These are phyloP conservation scores for Chelonia mydas DNA, from an alignment of 2,797 vertebrate species.

Conservation along the genomic window DNA sequence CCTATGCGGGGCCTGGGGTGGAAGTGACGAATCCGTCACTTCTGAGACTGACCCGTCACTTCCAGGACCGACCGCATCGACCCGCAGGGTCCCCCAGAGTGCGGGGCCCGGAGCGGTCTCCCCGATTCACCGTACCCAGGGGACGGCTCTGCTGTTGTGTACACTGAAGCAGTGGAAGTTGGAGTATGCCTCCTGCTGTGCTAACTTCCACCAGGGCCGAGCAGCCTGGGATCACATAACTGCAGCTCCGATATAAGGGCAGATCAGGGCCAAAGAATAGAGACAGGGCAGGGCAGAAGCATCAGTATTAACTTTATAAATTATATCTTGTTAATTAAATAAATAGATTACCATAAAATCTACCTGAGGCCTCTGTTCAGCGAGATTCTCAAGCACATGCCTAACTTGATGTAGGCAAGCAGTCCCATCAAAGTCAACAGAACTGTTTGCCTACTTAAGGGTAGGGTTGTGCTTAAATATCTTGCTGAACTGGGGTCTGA, in stretches of 20 bases:
- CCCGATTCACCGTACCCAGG: no score
- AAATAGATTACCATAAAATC: not conserved
- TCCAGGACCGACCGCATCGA: no score
- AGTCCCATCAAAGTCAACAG: not conserved
- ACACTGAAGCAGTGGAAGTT: not conserved
- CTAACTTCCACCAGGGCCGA: fast-evolving
- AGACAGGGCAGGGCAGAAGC: not conserved
- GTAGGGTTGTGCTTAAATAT: not conserved
- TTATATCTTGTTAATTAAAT: not conserved
- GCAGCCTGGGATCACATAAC: not conserved
- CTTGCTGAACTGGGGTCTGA: not conserved
- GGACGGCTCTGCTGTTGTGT: no score
- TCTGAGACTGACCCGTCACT: no score
- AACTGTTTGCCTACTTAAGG: not conserved
- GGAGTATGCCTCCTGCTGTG: not conserved
- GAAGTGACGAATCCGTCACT: no score
- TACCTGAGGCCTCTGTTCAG: not conserved
- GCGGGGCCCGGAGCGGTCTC: no score
- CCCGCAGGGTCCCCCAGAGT: no score
- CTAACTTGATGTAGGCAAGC: not conserved
- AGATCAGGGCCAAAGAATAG: not conserved
- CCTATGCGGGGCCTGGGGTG: no score
- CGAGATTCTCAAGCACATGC: not conserved
- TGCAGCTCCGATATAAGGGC: not conserved
- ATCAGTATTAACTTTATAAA: not conserved